Evolutionary conservation across 1,140 invertebrate genomes (phyloP), one percentile per base, ranked within the genome.

Genomic region (Steinernema feltiae): DNA sequence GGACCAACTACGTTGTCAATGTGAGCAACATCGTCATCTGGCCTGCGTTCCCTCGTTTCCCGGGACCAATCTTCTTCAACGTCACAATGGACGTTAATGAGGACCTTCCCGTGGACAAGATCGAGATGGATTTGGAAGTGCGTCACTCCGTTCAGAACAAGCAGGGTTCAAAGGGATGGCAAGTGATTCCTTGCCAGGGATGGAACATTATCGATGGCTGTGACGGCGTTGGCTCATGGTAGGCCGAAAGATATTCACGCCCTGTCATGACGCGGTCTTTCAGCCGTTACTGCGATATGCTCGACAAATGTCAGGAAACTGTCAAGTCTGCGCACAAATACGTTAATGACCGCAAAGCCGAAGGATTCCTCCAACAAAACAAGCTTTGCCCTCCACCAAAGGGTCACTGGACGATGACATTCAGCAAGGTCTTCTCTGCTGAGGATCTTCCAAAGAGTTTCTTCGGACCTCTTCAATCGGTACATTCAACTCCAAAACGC

Each of bases 201-300:
- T 85, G 84, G 84, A 85, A 85, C 71, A 83, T 85, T 71, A 72
- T 85, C n/a, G 84, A 85, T 73, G 84, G 84, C 29, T 85, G 84
- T 69, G 84, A 85, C 73, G 84, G 84, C 35, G 84, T 85, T 15
- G 84, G 84, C 63, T 85, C 84, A 21, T 85, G 84, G 82, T 84
- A 31, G 31, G 76, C 17, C 29, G 7, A 7, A 29, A 1, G 24
- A 69, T 80, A 35, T 80, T 29, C 32, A 30, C 1, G 18, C 71
- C 18, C 21, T 72, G 1, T 31, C 17, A 63, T 63, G 27, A 24
- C 12, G 31, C 72, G 21, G 21, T 69, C 29, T 75, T 84, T 76
- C 73, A 84, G 82, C 81, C 82, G 82, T n/a, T 85, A 85, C 76
- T 85, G 84, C 71, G 84, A 85, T 73, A 81, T 85, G 82, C 71